phyloP scores from a whole-genome alignment of 2,797 vertebrate species.

The Cryptoprocta ferox region DNA sequence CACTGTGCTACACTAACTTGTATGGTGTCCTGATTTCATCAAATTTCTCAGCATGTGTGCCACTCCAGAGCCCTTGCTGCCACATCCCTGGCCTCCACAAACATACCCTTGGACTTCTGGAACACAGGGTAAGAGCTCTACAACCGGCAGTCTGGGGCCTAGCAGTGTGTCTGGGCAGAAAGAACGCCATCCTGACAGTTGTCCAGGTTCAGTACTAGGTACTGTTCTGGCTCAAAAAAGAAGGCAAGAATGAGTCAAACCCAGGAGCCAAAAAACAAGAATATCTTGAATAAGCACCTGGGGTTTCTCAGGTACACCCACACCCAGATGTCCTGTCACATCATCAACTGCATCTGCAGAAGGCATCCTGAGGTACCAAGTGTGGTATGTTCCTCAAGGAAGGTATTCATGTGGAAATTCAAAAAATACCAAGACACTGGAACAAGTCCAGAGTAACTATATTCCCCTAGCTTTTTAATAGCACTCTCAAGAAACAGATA shows the following conservation, averaged over 20 bases:
- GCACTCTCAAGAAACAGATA: constrained; percentile 43
- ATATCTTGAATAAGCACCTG: constrained; percentile 53
- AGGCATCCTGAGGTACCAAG: constrained; percentile 54
- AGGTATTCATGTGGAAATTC: constrained; percentile 60
- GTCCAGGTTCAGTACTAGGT: neutral
- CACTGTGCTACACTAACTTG: constrained; percentile 9
- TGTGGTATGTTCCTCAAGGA: constrained; percentile 17
- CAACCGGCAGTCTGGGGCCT: neutral
- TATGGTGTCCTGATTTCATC: constrained; percentile 4
- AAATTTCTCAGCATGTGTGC: neutral
- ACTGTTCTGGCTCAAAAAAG: neutral
- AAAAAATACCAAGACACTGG: constrained; percentile 67
- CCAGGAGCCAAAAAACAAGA: constrained; percentile 3
- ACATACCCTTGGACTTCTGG: neutral
- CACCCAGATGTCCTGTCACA: constrained; percentile 61
- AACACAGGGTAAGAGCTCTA: neutral
- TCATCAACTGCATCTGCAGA: constrained; percentile 56
- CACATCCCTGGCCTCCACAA: neutral
- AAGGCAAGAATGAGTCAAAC: neutral
- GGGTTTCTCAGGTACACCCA: constrained; percentile 25
- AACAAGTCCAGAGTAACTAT: constrained; percentile 64
- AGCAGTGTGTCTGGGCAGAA: neutral
- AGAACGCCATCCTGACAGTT: neutral
- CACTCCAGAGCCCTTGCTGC: neutral
- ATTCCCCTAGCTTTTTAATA: constrained; percentile 54